These are phyloP conservation scores for Pseudorectes ferrugineus DNA, from an alignment of 2,113 vertebrate genomes.

Conservation along the genomic window DNA sequence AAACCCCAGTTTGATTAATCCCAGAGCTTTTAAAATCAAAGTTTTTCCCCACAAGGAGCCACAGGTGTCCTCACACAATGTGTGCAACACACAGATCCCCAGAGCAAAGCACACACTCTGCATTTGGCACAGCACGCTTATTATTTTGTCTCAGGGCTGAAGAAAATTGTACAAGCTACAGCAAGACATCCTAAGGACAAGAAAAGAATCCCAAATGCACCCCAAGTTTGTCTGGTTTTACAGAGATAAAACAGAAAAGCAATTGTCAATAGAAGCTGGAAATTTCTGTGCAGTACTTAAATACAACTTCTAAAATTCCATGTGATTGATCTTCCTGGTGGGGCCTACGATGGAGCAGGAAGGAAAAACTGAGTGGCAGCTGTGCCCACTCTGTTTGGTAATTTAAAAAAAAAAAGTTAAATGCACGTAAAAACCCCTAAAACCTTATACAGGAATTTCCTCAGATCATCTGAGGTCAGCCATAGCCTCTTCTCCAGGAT, in stretches of 20 bases:
- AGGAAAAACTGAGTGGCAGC: neutral
- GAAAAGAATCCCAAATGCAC: neutral
- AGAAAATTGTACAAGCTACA: neutral
- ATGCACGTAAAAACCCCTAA: neutral
- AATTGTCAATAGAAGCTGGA: neutral
- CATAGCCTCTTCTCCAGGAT: neutral
- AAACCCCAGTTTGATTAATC: conserved; percentile 19
- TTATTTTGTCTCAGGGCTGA: neutral
- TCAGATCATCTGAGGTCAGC: neutral
- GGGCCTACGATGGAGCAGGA: neutral
- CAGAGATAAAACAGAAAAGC: neutral
- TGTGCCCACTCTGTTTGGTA: neutral
- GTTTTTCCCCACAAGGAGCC: neutral
- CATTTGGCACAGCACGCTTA: neutral
- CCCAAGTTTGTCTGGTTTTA: neutral
- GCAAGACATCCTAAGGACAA: neutral
- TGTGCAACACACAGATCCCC: neutral
- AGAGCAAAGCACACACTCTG: neutral
- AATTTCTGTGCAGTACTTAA: neutral
- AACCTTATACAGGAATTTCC: neutral
- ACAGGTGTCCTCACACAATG: neutral
- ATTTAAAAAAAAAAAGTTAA: neutral
- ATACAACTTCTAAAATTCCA: neutral
- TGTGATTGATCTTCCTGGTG: neutral
- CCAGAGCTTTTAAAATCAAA: neutral